A percentile compares a stretch with the other conserved stretches of the same genome.
Conservation (phyloP, 2,797 vertebrate genomes). For the Gephyroberyx darwinii region DNA sequence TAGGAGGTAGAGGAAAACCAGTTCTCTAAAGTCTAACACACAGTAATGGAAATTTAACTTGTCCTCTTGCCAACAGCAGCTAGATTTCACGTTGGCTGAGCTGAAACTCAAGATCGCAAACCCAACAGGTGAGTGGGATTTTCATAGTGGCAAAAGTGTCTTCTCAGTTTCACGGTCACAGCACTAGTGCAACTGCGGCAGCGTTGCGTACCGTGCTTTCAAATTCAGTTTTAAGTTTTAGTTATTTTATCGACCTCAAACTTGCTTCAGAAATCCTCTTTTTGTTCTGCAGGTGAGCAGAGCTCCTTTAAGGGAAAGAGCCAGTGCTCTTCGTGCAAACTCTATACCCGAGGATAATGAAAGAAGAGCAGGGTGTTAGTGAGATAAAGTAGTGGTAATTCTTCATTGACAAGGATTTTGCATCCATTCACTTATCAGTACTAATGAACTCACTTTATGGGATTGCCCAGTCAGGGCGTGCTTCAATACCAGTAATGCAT, state of each 20-base stretch:
- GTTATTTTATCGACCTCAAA: not conserved
- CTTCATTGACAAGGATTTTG: not conserved
- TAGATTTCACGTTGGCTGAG: slow-evolving; percentile 31
- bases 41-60: slow-evolving; percentile 31
- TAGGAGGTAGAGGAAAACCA: slow-evolving; percentile 59
- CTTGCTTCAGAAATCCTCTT: not conserved
- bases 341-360: not conserved
- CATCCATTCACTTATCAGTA: not conserved
- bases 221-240: not conserved
- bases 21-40: slow-evolving; percentile 18
- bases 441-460: not conserved
- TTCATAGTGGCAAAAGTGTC: slow-evolving; percentile 7
- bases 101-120: slow-evolving; percentile 28
- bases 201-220: not conserved
- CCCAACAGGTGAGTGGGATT: slow-evolving; percentile 9
- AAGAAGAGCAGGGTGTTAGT: not conserved
- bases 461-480: not conserved
- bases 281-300: not conserved
- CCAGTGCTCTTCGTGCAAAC: not conserved
- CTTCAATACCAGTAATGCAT: not conserved
- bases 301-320: not conserved
- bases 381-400: not conserved
- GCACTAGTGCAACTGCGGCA: not conserved
- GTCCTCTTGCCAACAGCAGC: slow-evolving; percentile 23
- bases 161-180: not conserved